Evolutionary conservation across 2,113 vertebrate genomes (phyloP).

Genomic region (Microcebus murinus): DNA sequence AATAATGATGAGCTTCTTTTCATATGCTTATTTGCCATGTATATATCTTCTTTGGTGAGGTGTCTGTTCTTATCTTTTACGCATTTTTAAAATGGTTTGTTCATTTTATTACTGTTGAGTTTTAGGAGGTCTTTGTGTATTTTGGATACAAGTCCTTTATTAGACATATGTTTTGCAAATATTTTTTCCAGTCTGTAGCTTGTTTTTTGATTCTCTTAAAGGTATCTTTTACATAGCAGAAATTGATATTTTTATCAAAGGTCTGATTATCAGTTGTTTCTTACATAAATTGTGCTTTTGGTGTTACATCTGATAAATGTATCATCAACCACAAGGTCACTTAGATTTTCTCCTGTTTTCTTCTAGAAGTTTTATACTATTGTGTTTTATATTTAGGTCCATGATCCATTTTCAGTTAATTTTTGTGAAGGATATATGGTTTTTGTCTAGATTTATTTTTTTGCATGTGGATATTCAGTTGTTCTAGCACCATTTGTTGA

Average conservation of each 20-base stretch:
- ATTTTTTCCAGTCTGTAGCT: slow-evolving; percentile 16
- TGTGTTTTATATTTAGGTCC: slow-evolving; percentile 7
- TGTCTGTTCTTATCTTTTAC: neutral
- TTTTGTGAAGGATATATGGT: slow-evolving; percentile 7
- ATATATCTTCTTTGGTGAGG: neutral
- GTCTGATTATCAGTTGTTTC: slow-evolving; percentile 2
- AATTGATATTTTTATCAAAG: slow-evolving; percentile 48
- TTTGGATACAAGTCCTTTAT: neutral
- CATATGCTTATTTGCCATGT: neutral
- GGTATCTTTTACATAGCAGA: neutral
- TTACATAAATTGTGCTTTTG: slow-evolving; percentile 30
- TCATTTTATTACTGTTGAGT: slow-evolving; percentile 27
- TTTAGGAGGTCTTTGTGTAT: slow-evolving; percentile 25
- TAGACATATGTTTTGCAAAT: slow-evolving; percentile 6
- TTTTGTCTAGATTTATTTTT: slow-evolving; percentile 1
- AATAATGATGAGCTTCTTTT: neutral
- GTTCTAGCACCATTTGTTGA: slow-evolving; percentile 27
- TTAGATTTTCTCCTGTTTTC: neutral
- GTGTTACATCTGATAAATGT: neutral
- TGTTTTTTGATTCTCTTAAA: slow-evolving; percentile 30
- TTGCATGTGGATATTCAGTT: neutral
- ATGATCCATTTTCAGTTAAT: slow-evolving; percentile 39
- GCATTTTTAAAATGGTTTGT: neutral
- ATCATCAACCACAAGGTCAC: neutral
- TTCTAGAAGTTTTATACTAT: slow-evolving; percentile 5